Percentiles rank a stretch among this genome's conserved stretches.
These are phyloP conservation scores for Patella caerulea DNA, from an alignment of 2,888 invertebrate genomes.

Conservation along the genomic window DNA sequence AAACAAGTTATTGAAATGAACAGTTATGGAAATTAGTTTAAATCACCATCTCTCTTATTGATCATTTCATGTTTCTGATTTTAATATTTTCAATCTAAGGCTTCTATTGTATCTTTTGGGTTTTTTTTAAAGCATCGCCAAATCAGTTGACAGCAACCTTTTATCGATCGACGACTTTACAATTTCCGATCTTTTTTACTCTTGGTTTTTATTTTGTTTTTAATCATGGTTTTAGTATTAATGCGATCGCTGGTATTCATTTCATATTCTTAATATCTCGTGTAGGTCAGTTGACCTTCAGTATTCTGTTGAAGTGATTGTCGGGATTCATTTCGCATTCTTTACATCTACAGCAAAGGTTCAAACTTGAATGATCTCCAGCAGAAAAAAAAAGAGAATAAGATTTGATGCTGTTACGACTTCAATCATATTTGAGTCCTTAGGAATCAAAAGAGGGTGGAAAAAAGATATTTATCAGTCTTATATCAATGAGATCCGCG, in stretches of 20 bases:
- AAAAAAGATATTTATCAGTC: neutral
- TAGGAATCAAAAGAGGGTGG: neutral
- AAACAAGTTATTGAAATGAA: too few species aligned
- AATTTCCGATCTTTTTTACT: too few species aligned
- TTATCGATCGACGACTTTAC: too few species aligned
- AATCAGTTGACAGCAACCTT: too few species aligned
- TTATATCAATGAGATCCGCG: too few species aligned
- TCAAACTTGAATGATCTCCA: neutral
- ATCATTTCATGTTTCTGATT: too few species aligned
- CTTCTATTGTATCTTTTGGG: too few species aligned
- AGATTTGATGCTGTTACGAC: neutral
- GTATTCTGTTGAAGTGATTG: neutral
- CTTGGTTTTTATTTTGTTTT: slow-evolving; percentile 1
- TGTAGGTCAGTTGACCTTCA: neutral
- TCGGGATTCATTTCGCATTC: neutral
- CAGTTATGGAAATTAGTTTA: too few species aligned
- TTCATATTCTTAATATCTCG: slow-evolving; percentile 4
- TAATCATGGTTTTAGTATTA: neutral
- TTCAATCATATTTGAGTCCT: neutral
- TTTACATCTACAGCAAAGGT: neutral
- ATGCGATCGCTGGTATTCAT: neutral
- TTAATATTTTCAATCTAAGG: too few species aligned
- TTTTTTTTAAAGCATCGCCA: too few species aligned
- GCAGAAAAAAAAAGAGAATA: neutral
- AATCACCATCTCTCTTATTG: too few species aligned